Conservation (phyloP, 2,797 vertebrate genomes). For the Cirrhinus mrigala region DNA sequence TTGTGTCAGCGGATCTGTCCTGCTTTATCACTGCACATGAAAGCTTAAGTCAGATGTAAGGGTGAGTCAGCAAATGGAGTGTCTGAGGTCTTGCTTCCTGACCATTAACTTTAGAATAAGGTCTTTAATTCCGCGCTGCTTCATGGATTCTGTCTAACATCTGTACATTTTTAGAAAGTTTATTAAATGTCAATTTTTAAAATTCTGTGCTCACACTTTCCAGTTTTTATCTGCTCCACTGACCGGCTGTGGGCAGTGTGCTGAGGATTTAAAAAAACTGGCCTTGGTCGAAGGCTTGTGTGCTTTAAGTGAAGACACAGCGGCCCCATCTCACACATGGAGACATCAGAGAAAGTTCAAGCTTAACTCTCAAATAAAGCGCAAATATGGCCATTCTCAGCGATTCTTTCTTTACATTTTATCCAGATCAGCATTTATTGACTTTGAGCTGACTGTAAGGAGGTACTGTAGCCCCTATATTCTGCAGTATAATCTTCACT, state of each 20-base stretch:
- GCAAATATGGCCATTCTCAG: not conserved
- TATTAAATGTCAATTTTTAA: slow-evolving; percentile 35
- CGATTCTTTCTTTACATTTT: slow-evolving; percentile 35
- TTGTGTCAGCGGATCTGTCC: not conserved
- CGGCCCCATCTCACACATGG: slow-evolving; percentile 11
- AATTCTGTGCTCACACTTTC: slow-evolving; percentile 5
- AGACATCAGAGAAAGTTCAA: slow-evolving; percentile 36
- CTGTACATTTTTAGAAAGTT: slow-evolving; percentile 33
- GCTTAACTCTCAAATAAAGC: slow-evolving; percentile 38
- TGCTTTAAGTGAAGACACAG: slow-evolving; percentile 26
- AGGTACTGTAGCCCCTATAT: slow-evolving; percentile 30
- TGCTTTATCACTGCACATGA: slow-evolving; percentile 9
- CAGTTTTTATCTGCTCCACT: slow-evolving; percentile 38
- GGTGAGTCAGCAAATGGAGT: slow-evolving; percentile 18
- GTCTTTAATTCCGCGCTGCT: slow-evolving; percentile 17
- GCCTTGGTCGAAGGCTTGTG: slow-evolving; percentile 38
- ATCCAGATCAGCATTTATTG: slow-evolving; percentile 48
- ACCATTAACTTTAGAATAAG: slow-evolving; percentile 19
- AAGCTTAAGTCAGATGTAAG: not conserved
- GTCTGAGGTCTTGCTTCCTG: slow-evolving; percentile 11
- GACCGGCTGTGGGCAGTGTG: slow-evolving; percentile 31
- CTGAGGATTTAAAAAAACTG: slow-evolving; percentile 39
- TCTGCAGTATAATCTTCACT: slow-evolving; percentile 35
- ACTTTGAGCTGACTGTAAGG: slow-evolving; percentile 14
- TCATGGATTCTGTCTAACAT: slow-evolving; percentile 8